Conservation (phyloP, 1,140 invertebrate species). For the Drosophila guanche region DNA sequence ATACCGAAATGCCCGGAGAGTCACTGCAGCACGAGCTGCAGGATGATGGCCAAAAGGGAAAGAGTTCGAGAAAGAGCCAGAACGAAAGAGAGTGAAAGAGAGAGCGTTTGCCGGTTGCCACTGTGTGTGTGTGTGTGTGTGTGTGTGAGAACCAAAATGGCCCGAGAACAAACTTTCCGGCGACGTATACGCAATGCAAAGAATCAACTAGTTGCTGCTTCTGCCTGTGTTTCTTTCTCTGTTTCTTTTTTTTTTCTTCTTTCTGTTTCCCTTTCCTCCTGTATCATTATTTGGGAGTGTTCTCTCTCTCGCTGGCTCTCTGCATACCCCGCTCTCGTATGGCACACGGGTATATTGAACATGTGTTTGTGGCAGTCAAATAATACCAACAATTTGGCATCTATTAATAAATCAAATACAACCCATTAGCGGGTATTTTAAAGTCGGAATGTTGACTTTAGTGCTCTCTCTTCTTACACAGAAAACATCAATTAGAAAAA, state of each 20-base stretch:
- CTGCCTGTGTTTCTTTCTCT: conserved; percentile 20
- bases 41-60: not conserved
- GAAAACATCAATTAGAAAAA: conserved; percentile 17
- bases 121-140: not conserved
- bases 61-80: not conserved
- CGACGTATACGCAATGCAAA: conserved; percentile 52
- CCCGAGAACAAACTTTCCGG: conserved; percentile 6
- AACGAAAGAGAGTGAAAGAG: not conserved
- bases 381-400: no score
- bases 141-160: conserved; percentile 16
- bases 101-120: not conserved
- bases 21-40: no score
- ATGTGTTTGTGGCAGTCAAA: no score
- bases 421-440: no score
- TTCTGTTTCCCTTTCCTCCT: conserved; percentile 7
- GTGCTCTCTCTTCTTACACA: not conserved
- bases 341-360: no score
- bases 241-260: conserved; percentile 22
- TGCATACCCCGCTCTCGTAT: no score
- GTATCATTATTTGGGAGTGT: conserved; percentile 4
- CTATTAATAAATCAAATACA: no score
- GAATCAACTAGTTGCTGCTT: conserved; percentile 31
- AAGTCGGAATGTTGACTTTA: no score
- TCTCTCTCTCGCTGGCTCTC: no score
- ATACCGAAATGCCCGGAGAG: no score